These are phyloP conservation scores for Meteorus sp. DNA, from an alignment of 1,140 invertebrate species.

Conservation along the genomic window DNA sequence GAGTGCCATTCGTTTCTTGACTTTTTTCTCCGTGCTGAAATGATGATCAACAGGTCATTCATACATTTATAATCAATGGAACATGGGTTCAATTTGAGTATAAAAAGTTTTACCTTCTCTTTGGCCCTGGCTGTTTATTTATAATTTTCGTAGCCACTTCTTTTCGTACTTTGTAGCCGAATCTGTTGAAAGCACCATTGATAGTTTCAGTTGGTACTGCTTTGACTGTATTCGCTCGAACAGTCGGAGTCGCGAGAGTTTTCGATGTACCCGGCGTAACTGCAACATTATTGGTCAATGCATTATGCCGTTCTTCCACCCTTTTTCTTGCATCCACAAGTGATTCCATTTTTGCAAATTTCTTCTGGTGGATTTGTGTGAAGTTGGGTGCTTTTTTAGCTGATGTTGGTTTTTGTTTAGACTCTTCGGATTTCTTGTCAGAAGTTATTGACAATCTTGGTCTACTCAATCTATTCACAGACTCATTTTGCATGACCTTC, in stretches of 20 bases:
- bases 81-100: no score
- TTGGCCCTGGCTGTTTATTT: conserved; percentile 24
- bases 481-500: conserved; percentile 27
- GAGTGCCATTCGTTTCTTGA: conserved; percentile 56
- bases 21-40: conserved; percentile 46
- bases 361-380: conserved; percentile 64
- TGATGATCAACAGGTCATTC: conserved; percentile 12
- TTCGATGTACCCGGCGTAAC: conserved; percentile 29
- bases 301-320: conserved; percentile 50
- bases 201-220: conserved; percentile 15
- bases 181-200: conserved; percentile 48
- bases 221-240: neutral
- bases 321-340: conserved; percentile 61
- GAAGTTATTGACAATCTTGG: conserved; percentile 24
- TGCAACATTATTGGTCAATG: conserved; percentile 27
- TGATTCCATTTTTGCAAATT: conserved; percentile 68
- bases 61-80: neutral
- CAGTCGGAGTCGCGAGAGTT: neutral
- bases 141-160: conserved; percentile 37
- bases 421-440: conserved; percentile 29
- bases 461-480: conserved; percentile 31
- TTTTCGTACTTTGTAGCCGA: conserved; percentile 53
- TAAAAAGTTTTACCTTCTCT: conserved; percentile 25
- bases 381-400: conserved; percentile 66
- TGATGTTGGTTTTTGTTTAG: conserved; percentile 33